Evolutionary conservation across 2,797 vertebrate species (phyloP), one percentile per base, ranked within the genome.

Genomic region (Fratercula arctica): DNA sequence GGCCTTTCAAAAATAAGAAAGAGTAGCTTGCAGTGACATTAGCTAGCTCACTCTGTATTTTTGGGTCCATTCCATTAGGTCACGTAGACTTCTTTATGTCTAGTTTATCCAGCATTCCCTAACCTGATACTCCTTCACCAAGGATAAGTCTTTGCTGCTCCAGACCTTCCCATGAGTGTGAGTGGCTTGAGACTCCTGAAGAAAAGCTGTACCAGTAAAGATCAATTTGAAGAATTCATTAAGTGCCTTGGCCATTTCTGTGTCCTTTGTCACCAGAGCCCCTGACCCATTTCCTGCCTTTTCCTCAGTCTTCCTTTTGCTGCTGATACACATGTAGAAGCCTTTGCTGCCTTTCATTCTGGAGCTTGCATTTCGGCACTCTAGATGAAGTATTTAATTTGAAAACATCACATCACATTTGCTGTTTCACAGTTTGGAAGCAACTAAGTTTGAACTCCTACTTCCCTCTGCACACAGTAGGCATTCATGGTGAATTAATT

Each of bases 31-130:
- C 35, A 74, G 15, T 28, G 33, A 79, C 48, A 57, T 9, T 63
- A 43, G n/a, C 9, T 11, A 67, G 33, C 35, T 73, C 24, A 37
- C 31, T 80, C 9, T 28, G 16, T 25, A 12, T 10, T 61, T 51
- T 13, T 7, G 7, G 14, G 43, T 59, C 21, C 20, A 48, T 33
- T 7, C 13, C 29, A 57, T 20, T 31, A 64, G 20, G 11, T 41
- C 45, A 43, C 0, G 0, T 4, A 77, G 26, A 43, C 35, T 46
- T 60, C 53, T 24, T 3, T 16, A 29, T 7, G 3, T 35, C 24
- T 33, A 33, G 12, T 56, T 54, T 60, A 53, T 67, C 35, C 48
- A 9, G 10, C 6, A 26, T 63, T 86, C 43, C 33, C 19, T 37
- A 63, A n/a, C 28, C 11, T 11, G 31, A 86, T 17, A 23, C 19